Percentiles rank a stretch among this genome's conserved stretches.
These are phyloP conservation scores for Troides helena DNA, from an alignment of 2,888 invertebrate genomes.

Conservation along the genomic window DNA sequence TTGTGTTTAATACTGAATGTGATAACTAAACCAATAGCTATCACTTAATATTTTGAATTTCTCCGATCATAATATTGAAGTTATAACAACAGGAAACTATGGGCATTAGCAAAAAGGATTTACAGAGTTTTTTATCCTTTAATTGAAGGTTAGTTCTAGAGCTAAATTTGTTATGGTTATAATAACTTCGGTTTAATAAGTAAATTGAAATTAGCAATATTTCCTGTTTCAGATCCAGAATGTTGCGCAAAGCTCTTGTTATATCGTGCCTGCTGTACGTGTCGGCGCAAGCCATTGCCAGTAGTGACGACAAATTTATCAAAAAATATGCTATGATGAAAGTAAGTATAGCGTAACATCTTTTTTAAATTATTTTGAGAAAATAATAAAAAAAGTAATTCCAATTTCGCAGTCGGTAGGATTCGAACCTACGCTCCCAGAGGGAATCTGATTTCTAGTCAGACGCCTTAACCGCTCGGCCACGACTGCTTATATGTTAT, in stretches of 20 bases:
- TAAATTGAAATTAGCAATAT: neutral
- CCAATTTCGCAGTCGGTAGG: constrained; percentile 87
- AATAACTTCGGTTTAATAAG: no score
- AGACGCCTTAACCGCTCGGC: constrained; percentile 94
- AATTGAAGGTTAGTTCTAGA: no score
- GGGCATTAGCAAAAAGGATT: no score
- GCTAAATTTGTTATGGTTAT: no score
- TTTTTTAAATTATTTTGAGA: neutral
- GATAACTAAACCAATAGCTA: no score
- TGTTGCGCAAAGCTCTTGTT: constrained; percentile 36
- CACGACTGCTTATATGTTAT: constrained; percentile 82
- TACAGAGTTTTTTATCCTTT: no score
- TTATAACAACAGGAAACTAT: no score
- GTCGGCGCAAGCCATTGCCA: constrained; percentile 66
- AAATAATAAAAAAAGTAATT: neutral
- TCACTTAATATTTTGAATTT: no score
- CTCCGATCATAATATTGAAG: no score
- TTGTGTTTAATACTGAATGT: no score
- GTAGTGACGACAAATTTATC: constrained; percentile 83
- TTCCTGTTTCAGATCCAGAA: constrained; percentile 18
- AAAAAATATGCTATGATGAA: constrained; percentile 88
- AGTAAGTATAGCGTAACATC: constrained; percentile 55
- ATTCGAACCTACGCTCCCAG: constrained; percentile 95
- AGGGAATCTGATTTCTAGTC: constrained; percentile 95
- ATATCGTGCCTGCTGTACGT: constrained; percentile 47